Base-by-base conservation (phyloP, 1,140 invertebrate genomes). In the Episyrphus balteatus region DNA sequence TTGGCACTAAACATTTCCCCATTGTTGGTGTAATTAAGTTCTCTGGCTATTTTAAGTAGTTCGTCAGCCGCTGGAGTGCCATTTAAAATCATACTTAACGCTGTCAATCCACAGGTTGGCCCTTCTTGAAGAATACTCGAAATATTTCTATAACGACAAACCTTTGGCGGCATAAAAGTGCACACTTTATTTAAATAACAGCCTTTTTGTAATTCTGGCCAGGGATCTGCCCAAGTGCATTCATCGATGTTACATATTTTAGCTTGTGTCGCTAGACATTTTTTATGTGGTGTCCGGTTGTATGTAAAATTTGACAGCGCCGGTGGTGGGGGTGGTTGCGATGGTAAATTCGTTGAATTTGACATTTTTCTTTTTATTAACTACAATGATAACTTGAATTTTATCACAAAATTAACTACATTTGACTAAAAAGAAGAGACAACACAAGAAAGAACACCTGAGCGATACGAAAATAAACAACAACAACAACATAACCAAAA, bases 1-100 rank as follows among this genome's bases (percentile, higher is more conserved):
- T 80, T 73, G 11, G 79, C 83, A 62, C 86, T 88, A 56, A 91
- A 90, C 69, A 92, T 84, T 76, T 92, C 89, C 5, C 89, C 88
- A 55, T 86, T 82, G 52, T 80, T 78, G 7, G 84, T 86, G 55
- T 78, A 89, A 5, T 77, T 74, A 51, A 72, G 62, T 3, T 65
- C 58, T 62, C 75, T 74, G 7, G 84, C 81, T 55, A 75, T 73
- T 33, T 73, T 66, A 14, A 80, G 67, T 7, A 91, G 67, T 46
- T 81, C 70, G 19, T 75, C 67, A 1, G 82, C 68, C 2, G 70
- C 69, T 3, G 76, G 73, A 39, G 78, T 69, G 40, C 79, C 77
- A 51, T 77, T 71, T 1, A 80, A 70, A 43, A 82, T 73, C 82
- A 91, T 90, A 31, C 80, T 81, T 11, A 90, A 61, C 6, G 87